phyloP scores from a whole-genome alignment of 2,113 vertebrate genomes.

The Coracopsis vasa region DNA sequence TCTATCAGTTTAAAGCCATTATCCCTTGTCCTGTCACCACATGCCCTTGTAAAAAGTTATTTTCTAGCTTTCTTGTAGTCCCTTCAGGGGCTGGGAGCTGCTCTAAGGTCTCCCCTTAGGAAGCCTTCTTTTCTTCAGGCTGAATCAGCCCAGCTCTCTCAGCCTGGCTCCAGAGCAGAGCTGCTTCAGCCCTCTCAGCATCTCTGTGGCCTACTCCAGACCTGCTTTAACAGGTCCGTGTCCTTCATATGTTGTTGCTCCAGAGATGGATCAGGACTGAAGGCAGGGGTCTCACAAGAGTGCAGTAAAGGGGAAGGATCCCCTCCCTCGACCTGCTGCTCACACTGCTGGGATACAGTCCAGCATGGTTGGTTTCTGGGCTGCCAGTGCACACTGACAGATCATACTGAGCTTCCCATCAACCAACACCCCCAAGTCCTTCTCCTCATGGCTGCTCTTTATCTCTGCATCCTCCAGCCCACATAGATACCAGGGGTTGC shows the following conservation, averaged over 20 bases:
- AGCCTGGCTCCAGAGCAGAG: neutral
- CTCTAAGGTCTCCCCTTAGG: neutral
- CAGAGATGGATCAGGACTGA: neutral
- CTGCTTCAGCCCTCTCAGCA: neutral
- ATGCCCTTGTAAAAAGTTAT: neutral
- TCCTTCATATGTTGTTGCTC: neutral
- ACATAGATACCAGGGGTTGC: neutral
- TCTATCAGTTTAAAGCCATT: neutral
- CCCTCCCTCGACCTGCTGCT: neutral
- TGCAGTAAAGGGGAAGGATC: neutral
- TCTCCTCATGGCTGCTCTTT: neutral
- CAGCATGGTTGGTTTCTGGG: neutral
- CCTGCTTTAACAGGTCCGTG: fast-evolving
- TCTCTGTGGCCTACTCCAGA: neutral
- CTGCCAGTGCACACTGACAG: neutral
- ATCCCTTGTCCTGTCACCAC: neutral
- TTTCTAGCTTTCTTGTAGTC: neutral
- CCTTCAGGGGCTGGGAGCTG: neutral
- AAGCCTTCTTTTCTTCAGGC: neutral
- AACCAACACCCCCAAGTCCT: neutral
- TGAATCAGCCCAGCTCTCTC: neutral
- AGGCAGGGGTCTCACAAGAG: neutral
- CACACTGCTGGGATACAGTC: neutral
- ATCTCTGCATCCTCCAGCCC: neutral
- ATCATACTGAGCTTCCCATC: neutral